phyloP scores from a whole-genome alignment of 2,797 vertebrate genomes.

The Iguana delicatissima region DNA sequence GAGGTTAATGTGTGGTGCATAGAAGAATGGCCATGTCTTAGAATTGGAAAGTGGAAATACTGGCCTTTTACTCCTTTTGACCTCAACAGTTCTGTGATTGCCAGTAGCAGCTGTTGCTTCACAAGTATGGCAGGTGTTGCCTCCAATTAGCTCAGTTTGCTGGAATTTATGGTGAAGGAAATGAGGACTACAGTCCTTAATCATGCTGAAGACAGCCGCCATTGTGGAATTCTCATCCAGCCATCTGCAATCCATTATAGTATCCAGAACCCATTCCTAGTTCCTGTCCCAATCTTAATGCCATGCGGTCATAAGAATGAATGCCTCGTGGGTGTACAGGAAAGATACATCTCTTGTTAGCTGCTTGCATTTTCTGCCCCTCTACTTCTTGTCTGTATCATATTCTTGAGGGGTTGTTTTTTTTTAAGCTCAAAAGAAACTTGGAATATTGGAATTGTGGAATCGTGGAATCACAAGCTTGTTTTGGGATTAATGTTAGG shows the following conservation, averaged over 20 bases:
- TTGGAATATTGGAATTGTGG: not conserved
- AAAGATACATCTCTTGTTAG: not conserved
- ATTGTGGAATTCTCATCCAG: not conserved
- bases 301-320: not conserved
- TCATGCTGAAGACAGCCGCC: not conserved
- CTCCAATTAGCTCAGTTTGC: slow-evolving; percentile 3
- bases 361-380: not conserved
- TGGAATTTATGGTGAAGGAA: not conserved
- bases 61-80: not conserved
- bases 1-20: not conserved
- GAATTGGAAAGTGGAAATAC: not conserved
- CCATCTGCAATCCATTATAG: not conserved
- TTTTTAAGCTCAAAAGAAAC: not conserved
- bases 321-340: not conserved
- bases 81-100: not conserved
- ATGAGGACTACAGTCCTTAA: not conserved
- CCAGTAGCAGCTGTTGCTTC: not conserved
- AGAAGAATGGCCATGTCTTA: not conserved
- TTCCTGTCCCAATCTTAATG: not conserved
- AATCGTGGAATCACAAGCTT: not conserved
- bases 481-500: not conserved
- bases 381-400: not conserved
- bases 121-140: slow-evolving; percentile 2
- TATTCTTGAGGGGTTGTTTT: not conserved
- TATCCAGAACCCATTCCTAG: not conserved